phyloP scores from a whole-genome alignment of 2,888 invertebrate genomes.

The Asteroscopus sphinx region DNA sequence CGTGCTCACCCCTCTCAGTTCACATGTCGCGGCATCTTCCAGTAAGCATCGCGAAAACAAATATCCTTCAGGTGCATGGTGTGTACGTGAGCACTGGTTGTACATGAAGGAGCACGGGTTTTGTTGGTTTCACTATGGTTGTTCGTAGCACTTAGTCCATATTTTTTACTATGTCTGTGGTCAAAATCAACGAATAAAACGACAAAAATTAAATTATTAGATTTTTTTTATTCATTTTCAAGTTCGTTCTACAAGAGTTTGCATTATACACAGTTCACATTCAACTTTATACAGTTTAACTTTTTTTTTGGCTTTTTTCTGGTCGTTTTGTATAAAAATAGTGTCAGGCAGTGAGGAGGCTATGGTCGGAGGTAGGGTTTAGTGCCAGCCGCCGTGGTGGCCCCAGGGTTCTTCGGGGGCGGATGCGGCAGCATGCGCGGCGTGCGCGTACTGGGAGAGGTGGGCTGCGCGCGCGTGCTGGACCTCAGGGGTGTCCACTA shows the following conservation, averaged over 20 bases:
- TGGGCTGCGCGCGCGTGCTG: constrained; percentile 86
- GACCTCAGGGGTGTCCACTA: constrained; percentile 86
- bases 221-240: constrained; percentile 84
- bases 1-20: no score
- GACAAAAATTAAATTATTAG: constrained; percentile 72
- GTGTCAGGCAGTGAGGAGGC: constrained; percentile 75
- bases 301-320: constrained; percentile 76
- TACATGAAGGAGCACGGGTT: no score
- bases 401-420: constrained; percentile 86
- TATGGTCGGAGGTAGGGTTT: constrained; percentile 77
- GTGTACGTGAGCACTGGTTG: no score
- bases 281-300: constrained; percentile 84
- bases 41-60: no score
- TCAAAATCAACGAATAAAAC: constrained; percentile 48
- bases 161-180: no score
- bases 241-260: constrained; percentile 84
- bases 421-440: constrained; percentile 84
- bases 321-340: constrained; percentile 83
- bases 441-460: constrained; percentile 81
- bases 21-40: no score
- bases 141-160: no score
- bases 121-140: no score
- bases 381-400: constrained; percentile 81
- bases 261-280: constrained; percentile 83
- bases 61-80: no score